Evolutionary conservation across 2,113 vertebrate species (phyloP).

Genomic region (Phyllopteryx taeniolatus): DNA sequence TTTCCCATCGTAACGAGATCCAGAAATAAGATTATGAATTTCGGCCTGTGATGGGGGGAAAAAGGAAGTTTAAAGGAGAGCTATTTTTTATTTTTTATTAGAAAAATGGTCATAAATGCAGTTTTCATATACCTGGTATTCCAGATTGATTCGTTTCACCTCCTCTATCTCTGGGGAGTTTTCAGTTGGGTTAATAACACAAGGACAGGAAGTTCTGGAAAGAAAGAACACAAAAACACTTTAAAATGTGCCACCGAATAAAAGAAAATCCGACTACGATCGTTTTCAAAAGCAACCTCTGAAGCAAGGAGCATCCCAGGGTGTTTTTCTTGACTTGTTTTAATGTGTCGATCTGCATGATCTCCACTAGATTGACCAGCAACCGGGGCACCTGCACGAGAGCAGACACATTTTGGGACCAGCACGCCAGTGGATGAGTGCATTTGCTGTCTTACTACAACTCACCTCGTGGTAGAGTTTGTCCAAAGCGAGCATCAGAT

Average conservation of each 20-base stretch:
- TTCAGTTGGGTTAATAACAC: constrained; percentile 71
- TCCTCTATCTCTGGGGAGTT: constrained; percentile 73
- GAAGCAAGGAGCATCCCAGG: constrained; percentile 64
- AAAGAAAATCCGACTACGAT: background rate
- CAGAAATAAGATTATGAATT: constrained; percentile 62
- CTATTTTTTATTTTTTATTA: accelerated
- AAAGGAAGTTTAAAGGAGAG: background rate
- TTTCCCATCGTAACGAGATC: constrained; percentile 64
- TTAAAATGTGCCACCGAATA: background rate
- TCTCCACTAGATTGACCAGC: constrained; percentile 81
- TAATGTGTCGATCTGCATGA: constrained; percentile 76
- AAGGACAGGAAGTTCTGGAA: constrained; percentile 79
- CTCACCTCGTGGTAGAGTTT: constrained; percentile 81
- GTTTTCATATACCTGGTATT: constrained; percentile 79
- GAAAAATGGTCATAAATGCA: background rate
- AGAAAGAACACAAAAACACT: constrained; percentile 12
- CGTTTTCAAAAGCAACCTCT: constrained; percentile 72
- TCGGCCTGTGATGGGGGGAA: constrained; percentile 40
- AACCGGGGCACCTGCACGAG: constrained; percentile 79
- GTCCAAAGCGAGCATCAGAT: constrained; percentile 80
- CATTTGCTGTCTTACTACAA: background rate
- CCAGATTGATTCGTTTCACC: constrained; percentile 76
- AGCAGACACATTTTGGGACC: background rate
- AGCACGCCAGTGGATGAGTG: background rate
- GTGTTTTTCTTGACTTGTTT: constrained; percentile 66